A percentile compares a stretch with the other conserved stretches of the same genome.
phyloP scores from a whole-genome alignment of 2,113 vertebrate genomes.

The Haliaeetus leucogaster region DNA sequence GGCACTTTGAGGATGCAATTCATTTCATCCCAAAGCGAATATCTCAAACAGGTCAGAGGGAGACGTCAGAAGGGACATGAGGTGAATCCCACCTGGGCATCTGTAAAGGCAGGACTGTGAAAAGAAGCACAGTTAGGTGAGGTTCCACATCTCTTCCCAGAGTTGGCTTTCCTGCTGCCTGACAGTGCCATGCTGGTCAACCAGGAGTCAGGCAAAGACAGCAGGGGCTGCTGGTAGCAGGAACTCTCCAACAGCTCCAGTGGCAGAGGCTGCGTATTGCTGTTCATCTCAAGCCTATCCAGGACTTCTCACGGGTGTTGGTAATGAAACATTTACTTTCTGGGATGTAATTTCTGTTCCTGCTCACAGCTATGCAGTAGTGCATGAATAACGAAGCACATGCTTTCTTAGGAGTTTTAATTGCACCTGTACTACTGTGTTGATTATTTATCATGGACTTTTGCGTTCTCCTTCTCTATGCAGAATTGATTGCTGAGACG shows the following conservation, averaged over 20 bases:
- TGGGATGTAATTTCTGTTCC: not conserved
- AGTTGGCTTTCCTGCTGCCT: not conserved
- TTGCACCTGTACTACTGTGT: not conserved
- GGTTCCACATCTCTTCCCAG: not conserved
- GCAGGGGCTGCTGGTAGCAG: not conserved
- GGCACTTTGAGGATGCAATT: not conserved
- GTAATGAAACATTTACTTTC: not conserved
- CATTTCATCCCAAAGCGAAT: not conserved
- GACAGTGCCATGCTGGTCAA: not conserved
- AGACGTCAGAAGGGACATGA: not conserved
- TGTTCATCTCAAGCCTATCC: not conserved
- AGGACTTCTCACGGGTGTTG: not conserved
- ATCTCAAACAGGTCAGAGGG: not conserved
- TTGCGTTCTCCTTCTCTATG: not conserved
- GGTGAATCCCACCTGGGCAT: not conserved
- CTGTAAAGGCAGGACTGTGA: not conserved
- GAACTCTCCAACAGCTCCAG: not conserved
- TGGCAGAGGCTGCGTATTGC: not conserved
- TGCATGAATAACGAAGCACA: not conserved
- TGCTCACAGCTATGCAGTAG: not conserved
- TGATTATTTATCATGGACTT: not conserved
- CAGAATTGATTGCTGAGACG: slow-evolving; percentile 88
- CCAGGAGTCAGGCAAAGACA: not conserved
- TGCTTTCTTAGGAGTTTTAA: not conserved
- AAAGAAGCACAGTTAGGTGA: not conserved